Conservation (phyloP, 2,888 invertebrate species). For the Campaea margaritaria region DNA sequence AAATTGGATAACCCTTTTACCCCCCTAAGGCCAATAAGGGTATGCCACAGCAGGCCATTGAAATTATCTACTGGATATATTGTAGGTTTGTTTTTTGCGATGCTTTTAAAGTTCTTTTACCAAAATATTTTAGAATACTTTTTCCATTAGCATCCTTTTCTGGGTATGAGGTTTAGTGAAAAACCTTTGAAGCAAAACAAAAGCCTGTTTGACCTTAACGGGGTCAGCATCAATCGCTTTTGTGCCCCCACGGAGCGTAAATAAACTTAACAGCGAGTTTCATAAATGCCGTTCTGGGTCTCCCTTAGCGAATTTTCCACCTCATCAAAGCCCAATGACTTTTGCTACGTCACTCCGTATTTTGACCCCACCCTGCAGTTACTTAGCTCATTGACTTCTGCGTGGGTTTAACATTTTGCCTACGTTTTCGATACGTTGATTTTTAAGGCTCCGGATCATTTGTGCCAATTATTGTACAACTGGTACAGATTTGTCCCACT, state of each 20-base stretch:
- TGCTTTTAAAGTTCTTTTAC: too few relatives aligned
- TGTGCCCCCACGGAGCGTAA: constrained; percentile 29
- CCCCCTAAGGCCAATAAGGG: constrained; percentile 32
- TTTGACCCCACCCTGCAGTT: constrained; percentile 53
- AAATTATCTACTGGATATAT: background rate
- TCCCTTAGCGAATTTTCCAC: constrained; percentile 53
- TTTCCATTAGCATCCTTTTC: too few relatives aligned
- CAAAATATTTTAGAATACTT: too few relatives aligned
- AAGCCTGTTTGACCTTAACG: background rate
- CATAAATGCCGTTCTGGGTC: constrained; percentile 38
- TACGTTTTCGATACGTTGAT: too few relatives aligned
- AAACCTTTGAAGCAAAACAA: too few relatives aligned
- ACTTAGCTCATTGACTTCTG: constrained; percentile 48
- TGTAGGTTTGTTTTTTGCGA: background rate
- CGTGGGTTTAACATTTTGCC: constrained; percentile 9
- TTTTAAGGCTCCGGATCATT: too few relatives aligned
- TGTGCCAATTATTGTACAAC: too few relatives aligned
- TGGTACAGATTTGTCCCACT: too few relatives aligned
- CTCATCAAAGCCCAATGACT: constrained; percentile 50
- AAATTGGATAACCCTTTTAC: constrained; percentile 40
- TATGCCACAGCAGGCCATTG: background rate
- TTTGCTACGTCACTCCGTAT: constrained; percentile 46
- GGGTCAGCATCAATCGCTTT: constrained; percentile 9
- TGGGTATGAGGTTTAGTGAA: too few relatives aligned
- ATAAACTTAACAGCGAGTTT: constrained; percentile 39